Evolutionary conservation across 37 sponge, comb jelly and placozoan genomes (phyloP).

Genomic region (Beroe ovata): DNA sequence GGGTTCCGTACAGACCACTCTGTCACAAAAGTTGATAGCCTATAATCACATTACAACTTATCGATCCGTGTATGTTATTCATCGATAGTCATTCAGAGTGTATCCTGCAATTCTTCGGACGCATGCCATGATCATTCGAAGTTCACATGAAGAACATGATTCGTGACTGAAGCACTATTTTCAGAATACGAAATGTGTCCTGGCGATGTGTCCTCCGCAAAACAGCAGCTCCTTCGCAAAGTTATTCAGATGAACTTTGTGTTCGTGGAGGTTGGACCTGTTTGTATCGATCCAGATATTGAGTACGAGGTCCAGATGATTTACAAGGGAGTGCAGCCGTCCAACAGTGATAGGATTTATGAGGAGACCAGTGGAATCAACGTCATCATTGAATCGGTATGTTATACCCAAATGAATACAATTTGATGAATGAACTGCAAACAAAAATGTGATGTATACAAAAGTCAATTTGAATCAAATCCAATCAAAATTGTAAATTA

Average conservation of each 20-base stretch:
- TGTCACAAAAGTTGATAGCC: too few species aligned
- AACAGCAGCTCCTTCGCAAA: constrained; percentile 54
- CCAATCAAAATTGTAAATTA: background rate
- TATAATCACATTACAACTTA: too few species aligned
- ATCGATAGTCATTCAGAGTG: too few species aligned
- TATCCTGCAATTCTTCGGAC: too few species aligned
- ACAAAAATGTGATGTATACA: background rate
- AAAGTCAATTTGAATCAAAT: background rate
- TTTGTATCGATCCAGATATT: constrained; percentile 10
- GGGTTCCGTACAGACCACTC: too few species aligned
- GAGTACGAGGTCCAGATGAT: constrained; percentile 44
- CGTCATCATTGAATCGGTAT: constrained; percentile 19
- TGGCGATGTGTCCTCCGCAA: constrained; percentile 23
- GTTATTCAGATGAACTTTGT: background rate
- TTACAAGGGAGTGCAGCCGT: constrained; percentile 31
- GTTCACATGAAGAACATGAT: too few species aligned
- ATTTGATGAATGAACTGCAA: background rate
- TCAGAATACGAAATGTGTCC: constrained; percentile 51
- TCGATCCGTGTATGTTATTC: too few species aligned
- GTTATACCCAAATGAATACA: too few species aligned
- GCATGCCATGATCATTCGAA: too few species aligned
- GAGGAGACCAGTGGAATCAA: constrained; percentile 25
- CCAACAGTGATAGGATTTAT: constrained; percentile 55
- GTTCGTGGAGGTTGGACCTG: constrained; percentile 53
- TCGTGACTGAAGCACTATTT: too few species aligned